A percentile compares a stretch with the other conserved stretches of the same genome.
Conservation (phyloP, 2,113 vertebrate species). For the Microcebus jonahi region DNA sequence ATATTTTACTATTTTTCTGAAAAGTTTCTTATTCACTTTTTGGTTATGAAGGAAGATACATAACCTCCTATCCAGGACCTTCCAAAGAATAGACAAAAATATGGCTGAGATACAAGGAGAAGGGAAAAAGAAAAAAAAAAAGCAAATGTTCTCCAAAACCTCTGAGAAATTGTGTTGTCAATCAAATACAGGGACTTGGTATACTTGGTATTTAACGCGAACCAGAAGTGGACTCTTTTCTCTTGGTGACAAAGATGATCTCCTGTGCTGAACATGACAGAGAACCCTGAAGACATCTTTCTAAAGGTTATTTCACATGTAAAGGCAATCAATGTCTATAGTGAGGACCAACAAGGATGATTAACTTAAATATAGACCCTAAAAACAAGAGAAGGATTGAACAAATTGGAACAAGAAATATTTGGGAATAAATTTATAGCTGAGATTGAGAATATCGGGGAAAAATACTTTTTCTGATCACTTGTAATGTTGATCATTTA, state of each 20-base stretch:
- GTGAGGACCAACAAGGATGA: background rate
- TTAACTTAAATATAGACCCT: background rate
- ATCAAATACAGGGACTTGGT: background rate
- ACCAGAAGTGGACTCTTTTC: constrained; percentile 19
- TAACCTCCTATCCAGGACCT: background rate
- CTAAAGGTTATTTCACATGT: constrained; percentile 47
- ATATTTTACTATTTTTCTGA: background rate
- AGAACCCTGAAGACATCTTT: background rate
- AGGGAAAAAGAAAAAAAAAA: background rate
- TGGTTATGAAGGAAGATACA: background rate
- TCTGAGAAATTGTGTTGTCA: constrained; percentile 51
- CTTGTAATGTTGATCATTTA: background rate
- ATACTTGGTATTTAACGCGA: constrained; percentile 57
- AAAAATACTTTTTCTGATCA: background rate
- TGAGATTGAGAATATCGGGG: background rate
- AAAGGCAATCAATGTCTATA: background rate
- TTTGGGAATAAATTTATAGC: background rate
- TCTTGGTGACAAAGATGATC: background rate
- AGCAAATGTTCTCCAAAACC: background rate
- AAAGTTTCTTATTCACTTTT: constrained; percentile 1
- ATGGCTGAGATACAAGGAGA: background rate
- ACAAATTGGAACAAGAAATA: background rate
- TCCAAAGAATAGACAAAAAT: constrained; percentile 59
- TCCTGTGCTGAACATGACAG: constrained; percentile 18
- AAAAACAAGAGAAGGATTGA: background rate